phyloP scores from a whole-genome alignment of 2,797 vertebrate genomes.

The Psittacula echo region DNA sequence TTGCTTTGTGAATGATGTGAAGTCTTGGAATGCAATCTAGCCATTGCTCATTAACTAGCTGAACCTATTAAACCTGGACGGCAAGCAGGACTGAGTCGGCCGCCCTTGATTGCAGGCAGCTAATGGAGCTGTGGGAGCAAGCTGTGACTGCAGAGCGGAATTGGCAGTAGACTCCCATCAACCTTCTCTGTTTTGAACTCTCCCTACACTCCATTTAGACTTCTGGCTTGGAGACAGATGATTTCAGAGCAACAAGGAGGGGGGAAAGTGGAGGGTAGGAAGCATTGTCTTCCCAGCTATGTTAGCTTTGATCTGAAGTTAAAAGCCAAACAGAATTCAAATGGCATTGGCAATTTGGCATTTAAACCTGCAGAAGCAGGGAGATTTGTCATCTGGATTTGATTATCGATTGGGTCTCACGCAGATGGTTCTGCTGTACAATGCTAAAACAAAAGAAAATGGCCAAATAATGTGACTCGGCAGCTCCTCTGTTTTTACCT shows the following conservation, averaged over 20 bases:
- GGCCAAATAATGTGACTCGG: not conserved
- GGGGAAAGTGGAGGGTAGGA: not conserved
- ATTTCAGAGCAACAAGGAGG: not conserved
- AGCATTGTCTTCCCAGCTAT: slow-evolving; percentile 20
- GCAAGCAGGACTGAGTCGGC: slow-evolving; percentile 78
- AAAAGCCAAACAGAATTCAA: not conserved
- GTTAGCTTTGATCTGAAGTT: slow-evolving; percentile 42
- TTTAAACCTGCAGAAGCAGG: slow-evolving; percentile 33
- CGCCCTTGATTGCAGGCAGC: slow-evolving; percentile 64
- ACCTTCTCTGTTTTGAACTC: slow-evolving; percentile 55
- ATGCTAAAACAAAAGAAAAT: not conserved
- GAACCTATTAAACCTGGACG: slow-evolving; percentile 82
- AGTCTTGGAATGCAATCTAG: slow-evolving; percentile 82
- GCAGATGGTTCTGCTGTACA: not conserved
- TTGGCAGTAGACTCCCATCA: slow-evolving; percentile 60
- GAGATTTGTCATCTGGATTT: slow-evolving; percentile 22
- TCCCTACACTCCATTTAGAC: slow-evolving; percentile 1
- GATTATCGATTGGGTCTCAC: not conserved
- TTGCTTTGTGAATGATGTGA: slow-evolving; percentile 77
- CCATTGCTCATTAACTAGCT: slow-evolving; percentile 84
- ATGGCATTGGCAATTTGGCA: not conserved
- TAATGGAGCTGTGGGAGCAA: slow-evolving; percentile 58
- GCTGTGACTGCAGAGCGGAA: slow-evolving; percentile 45
- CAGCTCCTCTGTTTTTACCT: not conserved
- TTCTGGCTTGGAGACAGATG: slow-evolving; percentile 45